These are phyloP conservation scores for Ochropacha duplaris DNA, from an alignment of 2,888 invertebrate genomes.

Conservation along the genomic window DNA sequence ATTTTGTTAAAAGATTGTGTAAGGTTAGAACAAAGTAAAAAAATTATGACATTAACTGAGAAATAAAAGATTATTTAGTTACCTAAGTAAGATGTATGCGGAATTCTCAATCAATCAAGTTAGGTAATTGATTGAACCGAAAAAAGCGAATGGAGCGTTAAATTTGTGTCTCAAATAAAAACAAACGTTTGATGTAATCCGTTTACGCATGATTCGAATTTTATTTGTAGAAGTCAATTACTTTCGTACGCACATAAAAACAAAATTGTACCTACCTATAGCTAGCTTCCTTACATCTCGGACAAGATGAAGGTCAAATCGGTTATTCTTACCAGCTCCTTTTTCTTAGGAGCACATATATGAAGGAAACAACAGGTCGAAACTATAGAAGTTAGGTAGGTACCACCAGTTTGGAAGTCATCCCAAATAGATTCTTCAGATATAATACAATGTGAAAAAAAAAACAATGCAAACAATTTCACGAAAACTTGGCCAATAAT, in stretches of 20 bases:
- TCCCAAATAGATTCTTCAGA: too few relatives aligned
- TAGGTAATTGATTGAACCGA: slow-evolving; percentile 7
- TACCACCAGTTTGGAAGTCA: too few relatives aligned
- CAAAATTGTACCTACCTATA: background rate
- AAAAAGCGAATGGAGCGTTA: slow-evolving; percentile 1
- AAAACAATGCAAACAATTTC: background rate
- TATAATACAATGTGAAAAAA: background rate
- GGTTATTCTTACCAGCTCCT: background rate
- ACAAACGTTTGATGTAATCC: slow-evolving; percentile 9
- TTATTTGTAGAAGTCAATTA: slow-evolving; percentile 10
- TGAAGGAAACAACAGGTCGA: too few relatives aligned
- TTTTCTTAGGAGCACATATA: too few relatives aligned
- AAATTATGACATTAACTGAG: too few relatives aligned
- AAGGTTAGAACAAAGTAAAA: too few relatives aligned
- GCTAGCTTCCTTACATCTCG: background rate
- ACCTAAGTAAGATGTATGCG: background rate
- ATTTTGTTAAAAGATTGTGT: background rate
- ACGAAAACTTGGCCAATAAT: background rate
- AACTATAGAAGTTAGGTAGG: too few relatives aligned
- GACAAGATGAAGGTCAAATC: background rate
- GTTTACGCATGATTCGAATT: slow-evolving; percentile 14
- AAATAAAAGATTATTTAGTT: background rate
- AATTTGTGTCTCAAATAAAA: slow-evolving; percentile 10
- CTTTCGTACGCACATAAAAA: background rate
- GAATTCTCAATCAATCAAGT: background rate